phyloP scores from a whole-genome alignment of 2,797 vertebrate species.

The Dendrocincla tyrannina region DNA sequence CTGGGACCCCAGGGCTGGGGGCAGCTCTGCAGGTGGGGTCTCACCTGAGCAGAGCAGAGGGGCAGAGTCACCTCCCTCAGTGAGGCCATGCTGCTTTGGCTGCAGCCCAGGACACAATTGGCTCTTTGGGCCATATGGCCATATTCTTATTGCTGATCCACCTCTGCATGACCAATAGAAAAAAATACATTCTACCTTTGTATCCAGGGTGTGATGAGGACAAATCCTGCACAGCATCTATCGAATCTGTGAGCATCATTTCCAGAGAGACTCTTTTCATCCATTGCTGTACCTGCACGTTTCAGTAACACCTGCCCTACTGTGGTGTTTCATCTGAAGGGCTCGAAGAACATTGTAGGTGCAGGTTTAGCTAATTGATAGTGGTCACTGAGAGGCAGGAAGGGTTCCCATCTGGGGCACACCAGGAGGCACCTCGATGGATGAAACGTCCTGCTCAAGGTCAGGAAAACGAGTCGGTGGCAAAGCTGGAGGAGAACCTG shows the following conservation, averaged over 20 bases:
- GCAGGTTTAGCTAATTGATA: background rate
- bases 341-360: background rate
- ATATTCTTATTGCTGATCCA: background rate
- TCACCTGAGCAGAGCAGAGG: background rate
- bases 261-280: background rate
- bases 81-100: background rate
- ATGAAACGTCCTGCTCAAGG: background rate
- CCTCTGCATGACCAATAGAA: background rate
- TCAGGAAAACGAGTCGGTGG: background rate
- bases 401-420: background rate
- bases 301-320: background rate
- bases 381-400: background rate
- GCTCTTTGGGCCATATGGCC: background rate
- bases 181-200: background rate
- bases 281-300: background rate
- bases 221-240: background rate
- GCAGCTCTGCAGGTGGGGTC: background rate
- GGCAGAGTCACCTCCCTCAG: background rate
- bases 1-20: background rate
- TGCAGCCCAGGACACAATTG: background rate
- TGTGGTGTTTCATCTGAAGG: background rate
- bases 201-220: background rate
- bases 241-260: fast-evolving
- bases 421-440: background rate
- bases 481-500: background rate